A percentile compares a stretch with the other conserved stretches of the same genome.
phyloP scores from a whole-genome alignment of 2,888 invertebrate genomes.

The Melanchra persicariae region DNA sequence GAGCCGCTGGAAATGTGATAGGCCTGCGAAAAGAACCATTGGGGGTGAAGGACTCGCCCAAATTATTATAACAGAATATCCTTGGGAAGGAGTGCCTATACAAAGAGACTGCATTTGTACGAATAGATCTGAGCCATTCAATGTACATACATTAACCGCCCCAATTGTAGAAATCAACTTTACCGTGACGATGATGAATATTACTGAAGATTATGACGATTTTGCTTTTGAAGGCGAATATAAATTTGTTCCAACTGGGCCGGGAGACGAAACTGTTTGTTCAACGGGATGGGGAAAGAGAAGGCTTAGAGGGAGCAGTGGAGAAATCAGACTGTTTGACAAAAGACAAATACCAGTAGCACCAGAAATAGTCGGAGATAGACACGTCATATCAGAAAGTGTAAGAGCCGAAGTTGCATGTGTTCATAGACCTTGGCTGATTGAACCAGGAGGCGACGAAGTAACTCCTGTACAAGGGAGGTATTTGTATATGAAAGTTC shows the following conservation, averaged over 20 bases:
- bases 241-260: constrained; percentile 91
- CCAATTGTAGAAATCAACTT: constrained; percentile 94
- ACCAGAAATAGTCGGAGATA: constrained; percentile 87
- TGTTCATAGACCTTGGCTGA: constrained; percentile 94
- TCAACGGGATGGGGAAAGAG: constrained; percentile 92
- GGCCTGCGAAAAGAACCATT: constrained; percentile 85
- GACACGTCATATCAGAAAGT: constrained; percentile 89
- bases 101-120: constrained; percentile 94
- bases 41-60: constrained; percentile 91
- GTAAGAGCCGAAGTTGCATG: constrained; percentile 91
- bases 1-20: constrained; percentile 93
- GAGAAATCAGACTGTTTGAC: constrained; percentile 93
- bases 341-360: constrained; percentile 87
- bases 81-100: constrained; percentile 93
- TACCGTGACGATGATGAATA: constrained; percentile 94
- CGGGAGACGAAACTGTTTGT: constrained; percentile 91
- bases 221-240: constrained; percentile 95
- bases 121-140: constrained; percentile 92
- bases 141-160: constrained; percentile 93
- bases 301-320: constrained; percentile 93
- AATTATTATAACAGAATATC: constrained; percentile 92
- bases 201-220: constrained; percentile 94
- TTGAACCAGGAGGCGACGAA: constrained; percentile 94
- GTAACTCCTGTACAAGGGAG: constrained; percentile 91
- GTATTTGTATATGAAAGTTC: constrained; percentile 93